Base-by-base conservation (phyloP, 2,113 vertebrate species). In the Shinisaurus crocodilurus region DNA sequence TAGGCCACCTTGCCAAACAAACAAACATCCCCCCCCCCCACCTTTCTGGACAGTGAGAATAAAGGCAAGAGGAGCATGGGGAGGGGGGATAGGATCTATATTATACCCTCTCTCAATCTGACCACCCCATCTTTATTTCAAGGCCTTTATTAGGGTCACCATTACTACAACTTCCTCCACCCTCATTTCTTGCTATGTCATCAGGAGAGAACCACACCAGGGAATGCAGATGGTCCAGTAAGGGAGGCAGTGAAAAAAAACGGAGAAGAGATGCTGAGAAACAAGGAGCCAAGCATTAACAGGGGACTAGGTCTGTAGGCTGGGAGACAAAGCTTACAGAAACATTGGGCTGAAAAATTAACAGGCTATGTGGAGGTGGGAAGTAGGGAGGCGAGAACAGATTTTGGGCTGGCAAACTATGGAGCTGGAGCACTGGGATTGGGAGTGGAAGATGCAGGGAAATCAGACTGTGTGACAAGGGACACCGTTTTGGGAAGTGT, bases 1-100 rank as follows among this genome's bases (percentile, higher is more conserved):
- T 1, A 91, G 89, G 88, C 94, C 94, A 82, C 0, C 77, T 15
- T 57, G 83, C 92, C 48, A 37, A 74, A 8, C 72, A 83, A 63
- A 88, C 32, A 67, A n/a, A n/a, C n/a, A n/a, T 54, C 1, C 37
- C 77, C 72, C 37, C 40, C 92, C 87, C 85, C 13, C 85, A 90
- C n/a, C 45, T 87, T 85, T 82, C 2, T 29, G 27, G 40, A 54
- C 2, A 82, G 57, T 18, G 0, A 29, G 45, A 48, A 83, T 48
- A 65, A 63, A 74, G 34, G 83, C 54, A 89, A 84, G 45, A 60
- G 25, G 37, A 48, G 0, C 3, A 43, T 12, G 50, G 72, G 23
- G 23, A 32, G 13, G 27, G n/a, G 0, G 1, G 8, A 13, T 0
- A 40, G 18, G 29, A 23, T 12, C 16, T 45, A 40, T 1, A 82